phyloP scores from a whole-genome alignment of 2,797 vertebrate species.

The Microctenopoma steveboyesi region DNA sequence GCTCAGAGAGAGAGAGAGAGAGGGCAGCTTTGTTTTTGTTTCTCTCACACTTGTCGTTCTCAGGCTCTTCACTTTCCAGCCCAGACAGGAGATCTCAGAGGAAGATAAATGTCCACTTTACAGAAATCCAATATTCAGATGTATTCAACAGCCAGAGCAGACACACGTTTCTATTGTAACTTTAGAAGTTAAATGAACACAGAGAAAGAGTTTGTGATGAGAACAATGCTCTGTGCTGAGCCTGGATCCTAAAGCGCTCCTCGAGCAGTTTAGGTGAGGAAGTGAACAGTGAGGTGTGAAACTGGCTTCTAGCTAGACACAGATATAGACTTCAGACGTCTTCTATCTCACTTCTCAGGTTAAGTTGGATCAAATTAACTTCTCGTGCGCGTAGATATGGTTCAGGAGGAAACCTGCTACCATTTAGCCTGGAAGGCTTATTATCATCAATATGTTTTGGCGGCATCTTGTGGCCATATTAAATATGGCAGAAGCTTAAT shows the following conservation, averaged over 20 bases:
- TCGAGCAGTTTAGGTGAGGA: not conserved
- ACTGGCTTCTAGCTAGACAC: not conserved
- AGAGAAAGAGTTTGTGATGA: conserved; percentile 12
- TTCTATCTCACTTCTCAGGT: not conserved
- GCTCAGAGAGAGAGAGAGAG: too few relatives aligned
- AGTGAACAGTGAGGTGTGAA: not conserved
- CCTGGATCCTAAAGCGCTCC: conserved; percentile 1
- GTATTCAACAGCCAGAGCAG: conserved; percentile 48
- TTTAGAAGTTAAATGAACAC: conserved; percentile 30
- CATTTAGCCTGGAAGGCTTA: too few relatives aligned
- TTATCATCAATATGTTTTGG: too few relatives aligned
- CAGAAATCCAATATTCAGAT: conserved; percentile 62
- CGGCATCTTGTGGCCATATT: too few relatives aligned
- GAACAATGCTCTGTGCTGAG: not conserved
- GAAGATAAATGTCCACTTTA: conserved; percentile 60
- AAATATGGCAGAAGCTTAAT: too few relatives aligned
- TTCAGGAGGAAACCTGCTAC: too few relatives aligned
- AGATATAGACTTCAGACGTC: not conserved
- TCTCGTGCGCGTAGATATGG: not conserved
- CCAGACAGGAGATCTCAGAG: conserved; percentile 26
- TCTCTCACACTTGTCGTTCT: conserved; percentile 9
- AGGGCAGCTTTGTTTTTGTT: conserved; percentile 8
- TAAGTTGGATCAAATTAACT: not conserved
- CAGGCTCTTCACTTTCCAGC: conserved; percentile 13
- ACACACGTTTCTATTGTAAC: conserved; percentile 46